A percentile compares a stretch with the other conserved stretches of the same genome.
Evolutionary conservation across 92 coral and sea anemone genomes (phyloP).

Genomic region (Porites divaricata): DNA sequence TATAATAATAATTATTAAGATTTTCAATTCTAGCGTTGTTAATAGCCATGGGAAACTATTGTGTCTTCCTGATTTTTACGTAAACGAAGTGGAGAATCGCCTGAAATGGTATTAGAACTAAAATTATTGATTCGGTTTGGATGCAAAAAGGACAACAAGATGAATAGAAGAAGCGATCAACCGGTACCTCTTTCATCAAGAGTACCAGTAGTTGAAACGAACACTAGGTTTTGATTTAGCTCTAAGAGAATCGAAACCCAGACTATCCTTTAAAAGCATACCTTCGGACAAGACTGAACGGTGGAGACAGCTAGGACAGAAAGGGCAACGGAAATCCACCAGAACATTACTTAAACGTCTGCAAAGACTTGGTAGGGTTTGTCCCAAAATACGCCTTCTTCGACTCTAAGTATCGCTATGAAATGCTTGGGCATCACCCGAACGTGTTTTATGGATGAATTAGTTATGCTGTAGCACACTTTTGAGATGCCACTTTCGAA

Average conservation of each 20-base stretch:
- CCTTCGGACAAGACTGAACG: slow-evolving; percentile 32
- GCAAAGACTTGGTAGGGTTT: neutral
- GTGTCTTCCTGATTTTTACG: neutral
- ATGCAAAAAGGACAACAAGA: too few species aligned
- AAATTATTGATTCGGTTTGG: too few species aligned
- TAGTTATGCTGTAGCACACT: too few species aligned
- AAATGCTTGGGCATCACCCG: neutral
- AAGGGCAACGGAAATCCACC: neutral
- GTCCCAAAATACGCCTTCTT: neutral
- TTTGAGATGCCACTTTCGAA: neutral
- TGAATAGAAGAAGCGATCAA: neutral
- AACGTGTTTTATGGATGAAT: neutral
- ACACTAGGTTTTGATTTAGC: neutral
- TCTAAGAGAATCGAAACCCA: neutral
- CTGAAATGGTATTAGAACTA: too few species aligned
- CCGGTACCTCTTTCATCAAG: neutral
- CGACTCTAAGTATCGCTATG: neutral
- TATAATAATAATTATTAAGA: too few species aligned
- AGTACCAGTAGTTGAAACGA: neutral
- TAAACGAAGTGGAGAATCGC: too few species aligned
- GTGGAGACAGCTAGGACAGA: neutral
- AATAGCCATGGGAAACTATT: neutral
- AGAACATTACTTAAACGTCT: neutral
- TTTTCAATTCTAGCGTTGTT: neutral
- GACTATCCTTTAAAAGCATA: neutral